A percentile compares a stretch with the other conserved stretches of the same genome.
These are phyloP conservation scores for Sinocyclocheilus anshuiensis DNA, from an alignment of 2,113 vertebrate species.

Conservation along the genomic window DNA sequence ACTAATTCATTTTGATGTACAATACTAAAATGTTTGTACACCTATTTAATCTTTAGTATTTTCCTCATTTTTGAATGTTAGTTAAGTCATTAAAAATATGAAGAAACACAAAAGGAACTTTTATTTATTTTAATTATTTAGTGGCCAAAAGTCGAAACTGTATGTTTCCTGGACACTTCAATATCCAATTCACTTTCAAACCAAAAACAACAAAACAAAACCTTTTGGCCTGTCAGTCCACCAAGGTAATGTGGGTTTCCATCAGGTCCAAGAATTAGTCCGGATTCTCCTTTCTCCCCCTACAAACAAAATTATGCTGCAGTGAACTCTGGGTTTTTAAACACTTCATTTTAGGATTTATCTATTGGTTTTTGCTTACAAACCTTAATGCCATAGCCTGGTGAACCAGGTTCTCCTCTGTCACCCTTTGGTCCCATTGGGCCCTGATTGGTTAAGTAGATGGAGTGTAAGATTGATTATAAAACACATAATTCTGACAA, in stretches of 20 bases:
- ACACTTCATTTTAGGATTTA: background rate
- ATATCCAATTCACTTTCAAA: background rate
- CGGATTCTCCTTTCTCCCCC: slow-evolving; percentile 79
- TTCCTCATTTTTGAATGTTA: background rate
- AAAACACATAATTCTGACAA: background rate
- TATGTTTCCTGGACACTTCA: background rate
- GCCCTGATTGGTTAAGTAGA: slow-evolving; percentile 61
- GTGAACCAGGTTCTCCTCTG: slow-evolving; percentile 65
- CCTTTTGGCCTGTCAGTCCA: slow-evolving; percentile 63
- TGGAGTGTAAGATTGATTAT: background rate
- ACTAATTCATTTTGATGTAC: background rate
- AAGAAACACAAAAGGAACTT: background rate
- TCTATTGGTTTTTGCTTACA: background rate
- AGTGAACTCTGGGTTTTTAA: background rate
- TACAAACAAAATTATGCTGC: slow-evolving; percentile 48
- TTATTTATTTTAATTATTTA: background rate
- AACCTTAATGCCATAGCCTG: slow-evolving; percentile 73
- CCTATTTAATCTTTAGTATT: background rate
- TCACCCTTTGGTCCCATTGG: slow-evolving; percentile 75
- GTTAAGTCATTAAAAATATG: background rate
- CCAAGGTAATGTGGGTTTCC: slow-evolving; percentile 67
- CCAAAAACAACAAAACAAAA: slow-evolving; percentile 33
- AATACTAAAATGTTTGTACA: too few relatives aligned
- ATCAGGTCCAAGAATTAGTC: slow-evolving; percentile 69
- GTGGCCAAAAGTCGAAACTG: background rate